Base-by-base conservation (phyloP, 2,113 vertebrate genomes). In the Gambusia affinis region DNA sequence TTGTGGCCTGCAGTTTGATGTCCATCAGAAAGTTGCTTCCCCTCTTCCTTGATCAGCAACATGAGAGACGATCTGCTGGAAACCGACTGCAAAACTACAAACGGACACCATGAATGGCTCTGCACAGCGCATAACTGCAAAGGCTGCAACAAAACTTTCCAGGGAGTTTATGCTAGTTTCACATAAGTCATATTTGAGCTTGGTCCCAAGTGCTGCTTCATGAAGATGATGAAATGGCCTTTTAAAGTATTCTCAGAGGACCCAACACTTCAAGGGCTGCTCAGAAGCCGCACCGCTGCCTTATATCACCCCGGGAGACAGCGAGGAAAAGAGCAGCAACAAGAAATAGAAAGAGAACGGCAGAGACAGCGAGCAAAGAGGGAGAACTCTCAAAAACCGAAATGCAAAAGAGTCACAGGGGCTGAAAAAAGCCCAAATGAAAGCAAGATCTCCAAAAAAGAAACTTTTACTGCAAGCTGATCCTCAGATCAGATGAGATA, bases 201-300 rank as follows among this genome's bases (percentile, higher is more conserved):
- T 73, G 82, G 86, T 90, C 89, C 90, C 88, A 84, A 91, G 88
- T 82, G 87, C 81, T 86, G 85, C 86, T 89, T 86, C 88, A 88
- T 79, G 87, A 89, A 90, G 85, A 91, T 92, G 90, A 94, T 93
- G 89, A 90, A 92, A 92, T 92, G 90, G 91, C 86, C 89, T 91
- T 94, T 94, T 93, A 92, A 94, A 93, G 84, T 88, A 75, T 87
- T 92, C 93, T 91, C 94, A 73, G 88, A 92, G 92, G 91, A 86
- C 81, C 82, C 82, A 88, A 82, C 89, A 94, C 92, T 94, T 94
- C 92, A 95, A 95, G 92, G 91, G 89, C 85, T 91, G 80, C 89
- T 94, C 80, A 92, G 93, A 95, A 94, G 92, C 92, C 87, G 79
- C 76, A 92, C 87, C 85, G 83, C 85, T 85, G 91, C 91, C 89